These are phyloP conservation scores for Formica exsecta DNA, from an alignment of 1,140 invertebrate species.

Conservation along the genomic window DNA sequence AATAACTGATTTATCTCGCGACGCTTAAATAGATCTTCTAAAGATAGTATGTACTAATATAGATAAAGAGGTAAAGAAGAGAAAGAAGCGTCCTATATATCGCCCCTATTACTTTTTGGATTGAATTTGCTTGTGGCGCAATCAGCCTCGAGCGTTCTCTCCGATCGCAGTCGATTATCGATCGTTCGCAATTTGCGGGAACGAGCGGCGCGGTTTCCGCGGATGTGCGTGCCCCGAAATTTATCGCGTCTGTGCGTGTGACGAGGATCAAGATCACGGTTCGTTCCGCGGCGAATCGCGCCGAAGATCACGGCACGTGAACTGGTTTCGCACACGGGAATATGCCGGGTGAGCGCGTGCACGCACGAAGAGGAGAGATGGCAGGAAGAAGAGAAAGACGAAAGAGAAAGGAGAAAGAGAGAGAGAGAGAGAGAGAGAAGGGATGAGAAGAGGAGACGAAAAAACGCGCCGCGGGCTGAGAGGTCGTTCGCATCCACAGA, in stretches of 20 bases:
- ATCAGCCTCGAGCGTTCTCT: constrained; percentile 13
- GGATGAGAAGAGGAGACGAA: constrained; percentile 49
- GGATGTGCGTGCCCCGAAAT: constrained; percentile 43
- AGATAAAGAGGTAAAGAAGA: neutral
- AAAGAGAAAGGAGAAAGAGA: constrained; percentile 30
- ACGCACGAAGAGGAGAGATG: constrained; percentile 27
- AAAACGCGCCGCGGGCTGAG: constrained; percentile 60
- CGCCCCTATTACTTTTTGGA: neutral
- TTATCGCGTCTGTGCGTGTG: constrained; percentile 52
- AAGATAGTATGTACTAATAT: neutral
- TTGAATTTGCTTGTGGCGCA: neutral
- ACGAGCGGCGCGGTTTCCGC: constrained; percentile 6
- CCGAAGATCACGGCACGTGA: constrained; percentile 78
- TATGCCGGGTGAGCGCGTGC: constrained; percentile 62
- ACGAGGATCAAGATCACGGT: constrained; percentile 78
- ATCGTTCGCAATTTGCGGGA: constrained; percentile 19
- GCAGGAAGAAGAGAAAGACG: neutral
- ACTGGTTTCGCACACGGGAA: constrained; percentile 79
- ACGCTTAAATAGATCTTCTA: neutral
- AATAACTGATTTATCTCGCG: neutral
- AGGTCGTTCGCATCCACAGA: constrained; percentile 80
- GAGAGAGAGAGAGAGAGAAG: constrained; percentile 46
- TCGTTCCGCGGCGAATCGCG: constrained; percentile 65
- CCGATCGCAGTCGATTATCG: constrained; percentile 16
- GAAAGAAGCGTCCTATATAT: neutral